A percentile compares a stretch with the other conserved stretches of the same genome.
Conservation (phyloP, 1,140 invertebrate species). For the Drosophila mauritiana region DNA sequence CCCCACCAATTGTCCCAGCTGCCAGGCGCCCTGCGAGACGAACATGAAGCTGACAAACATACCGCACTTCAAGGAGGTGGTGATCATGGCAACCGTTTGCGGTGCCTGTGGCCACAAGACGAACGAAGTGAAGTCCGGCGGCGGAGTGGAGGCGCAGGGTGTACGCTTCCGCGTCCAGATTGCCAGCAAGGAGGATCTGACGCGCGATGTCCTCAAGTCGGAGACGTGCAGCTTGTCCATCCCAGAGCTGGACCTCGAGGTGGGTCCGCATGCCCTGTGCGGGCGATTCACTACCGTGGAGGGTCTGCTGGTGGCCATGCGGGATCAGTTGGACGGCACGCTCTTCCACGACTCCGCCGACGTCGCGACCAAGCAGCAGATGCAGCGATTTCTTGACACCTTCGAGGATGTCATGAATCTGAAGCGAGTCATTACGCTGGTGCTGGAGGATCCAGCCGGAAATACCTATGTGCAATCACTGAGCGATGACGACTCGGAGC, state of each 20-base stretch:
- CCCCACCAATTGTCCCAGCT: slow-evolving; percentile 94
- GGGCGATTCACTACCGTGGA: slow-evolving; percentile 98
- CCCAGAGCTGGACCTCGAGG: slow-evolving; percentile 95
- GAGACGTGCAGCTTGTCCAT: slow-evolving; percentile 95
- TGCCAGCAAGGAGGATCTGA: slow-evolving; percentile 91
- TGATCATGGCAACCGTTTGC: slow-evolving; percentile 98
- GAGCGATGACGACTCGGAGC: slow-evolving; percentile 88
- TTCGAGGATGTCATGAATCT: slow-evolving; percentile 90
- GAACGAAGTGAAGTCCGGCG: slow-evolving; percentile 98
- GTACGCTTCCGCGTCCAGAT: slow-evolving; percentile 92
- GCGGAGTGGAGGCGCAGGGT: slow-evolving; percentile 94
- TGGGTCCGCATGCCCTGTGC: slow-evolving; percentile 93
- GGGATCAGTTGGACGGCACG: slow-evolving; percentile 90
- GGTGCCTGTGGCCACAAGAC: slow-evolving; percentile 95
- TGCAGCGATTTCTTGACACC: slow-evolving; percentile 87
- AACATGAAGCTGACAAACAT: slow-evolving; percentile 99
- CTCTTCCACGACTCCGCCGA: slow-evolving; percentile 91
- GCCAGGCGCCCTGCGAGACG: slow-evolving; percentile 92
- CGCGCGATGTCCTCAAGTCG: slow-evolving; percentile 97
- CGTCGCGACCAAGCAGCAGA: slow-evolving; percentile 84
- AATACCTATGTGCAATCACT: slow-evolving; percentile 98
- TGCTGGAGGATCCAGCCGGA: slow-evolving; percentile 98
- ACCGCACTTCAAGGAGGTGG: slow-evolving; percentile 98
- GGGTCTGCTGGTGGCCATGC: slow-evolving; percentile 90
- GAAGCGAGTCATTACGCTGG: slow-evolving; percentile 88